These are phyloP conservation scores for Drosophila simulans DNA, from an alignment of 1,140 invertebrate species.

Conservation along the genomic window DNA sequence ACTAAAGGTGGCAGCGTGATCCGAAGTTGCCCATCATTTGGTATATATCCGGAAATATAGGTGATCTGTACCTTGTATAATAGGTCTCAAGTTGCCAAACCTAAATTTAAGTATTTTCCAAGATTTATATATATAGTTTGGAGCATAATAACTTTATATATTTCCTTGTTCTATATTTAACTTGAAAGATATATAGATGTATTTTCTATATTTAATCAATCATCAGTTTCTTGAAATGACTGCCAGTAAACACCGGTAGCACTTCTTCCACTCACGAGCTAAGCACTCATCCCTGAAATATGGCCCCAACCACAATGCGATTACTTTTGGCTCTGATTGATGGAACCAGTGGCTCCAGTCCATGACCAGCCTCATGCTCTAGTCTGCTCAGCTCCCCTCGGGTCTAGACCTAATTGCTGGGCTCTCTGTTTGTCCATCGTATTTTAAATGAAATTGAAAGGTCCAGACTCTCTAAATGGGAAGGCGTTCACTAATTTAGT, in stretches of 20 bases:
- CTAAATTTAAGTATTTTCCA: no score
- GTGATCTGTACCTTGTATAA: no score
- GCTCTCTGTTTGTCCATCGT: constrained; percentile 58
- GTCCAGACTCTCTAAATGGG: constrained; percentile 49
- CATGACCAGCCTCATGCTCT: background rate
- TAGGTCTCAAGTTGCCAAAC: background rate
- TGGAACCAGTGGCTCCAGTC: constrained; percentile 28
- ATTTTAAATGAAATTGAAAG: constrained; percentile 76
- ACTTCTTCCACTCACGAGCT: constrained; percentile 1
- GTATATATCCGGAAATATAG: background rate
- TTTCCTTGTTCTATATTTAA: background rate
- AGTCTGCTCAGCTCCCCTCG: constrained; percentile 3
- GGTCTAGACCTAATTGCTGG: constrained; percentile 57
- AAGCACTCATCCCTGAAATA: constrained; percentile 21
- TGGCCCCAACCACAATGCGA: constrained; percentile 10
- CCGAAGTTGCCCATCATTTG: background rate
- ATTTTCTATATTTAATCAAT: no score
- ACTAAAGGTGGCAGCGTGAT: constrained; percentile 27
- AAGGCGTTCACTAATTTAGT: constrained; percentile 75
- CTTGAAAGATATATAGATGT: no score
- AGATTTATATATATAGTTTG: no score
- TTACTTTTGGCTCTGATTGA: constrained; percentile 62
- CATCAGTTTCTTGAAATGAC: background rate
- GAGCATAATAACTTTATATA: background rate
- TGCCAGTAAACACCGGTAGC: background rate